These are phyloP conservation scores for Hecatera dysodea DNA, from an alignment of 2,888 invertebrate species.

Conservation along the genomic window DNA sequence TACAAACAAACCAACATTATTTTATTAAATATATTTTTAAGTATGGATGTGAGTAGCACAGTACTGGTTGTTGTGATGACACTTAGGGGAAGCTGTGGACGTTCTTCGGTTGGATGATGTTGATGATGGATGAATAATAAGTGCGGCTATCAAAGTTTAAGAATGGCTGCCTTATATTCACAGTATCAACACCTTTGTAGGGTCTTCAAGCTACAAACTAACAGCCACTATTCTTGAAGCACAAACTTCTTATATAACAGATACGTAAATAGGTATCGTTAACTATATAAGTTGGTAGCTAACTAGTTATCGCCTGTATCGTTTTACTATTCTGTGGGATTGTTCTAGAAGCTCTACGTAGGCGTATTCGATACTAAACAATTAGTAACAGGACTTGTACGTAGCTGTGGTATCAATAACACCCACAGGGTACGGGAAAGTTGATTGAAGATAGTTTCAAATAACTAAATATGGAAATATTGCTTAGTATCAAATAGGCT, in stretches of 20 bases:
- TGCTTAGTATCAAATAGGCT: not conserved
- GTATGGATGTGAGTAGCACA: too few species aligned
- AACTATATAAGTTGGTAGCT: not conserved
- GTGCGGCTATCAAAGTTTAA: too few species aligned
- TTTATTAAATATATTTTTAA: too few species aligned
- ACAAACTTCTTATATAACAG: not conserved
- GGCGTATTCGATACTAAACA: not conserved
- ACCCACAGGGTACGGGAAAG: not conserved
- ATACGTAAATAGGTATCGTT: not conserved
- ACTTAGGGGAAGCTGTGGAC: too few species aligned
- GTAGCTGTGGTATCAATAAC: not conserved
- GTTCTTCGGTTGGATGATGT: too few species aligned
- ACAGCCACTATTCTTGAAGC: not conserved
- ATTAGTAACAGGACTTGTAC: not conserved
- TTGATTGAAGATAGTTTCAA: not conserved
- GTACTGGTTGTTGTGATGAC: too few species aligned
- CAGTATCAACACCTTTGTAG: not conserved
- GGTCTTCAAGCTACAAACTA: not conserved
- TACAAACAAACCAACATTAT: too few species aligned
- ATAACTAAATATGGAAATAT: not conserved
- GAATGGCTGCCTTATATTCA: too few species aligned
- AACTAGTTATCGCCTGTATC: not conserved
- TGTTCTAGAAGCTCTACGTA: constrained; percentile 1
- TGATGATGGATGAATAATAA: too few species aligned
- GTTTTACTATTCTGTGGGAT: too few species aligned